Conservation (phyloP, 1,140 invertebrate genomes). For the Phortica variegata region DNA sequence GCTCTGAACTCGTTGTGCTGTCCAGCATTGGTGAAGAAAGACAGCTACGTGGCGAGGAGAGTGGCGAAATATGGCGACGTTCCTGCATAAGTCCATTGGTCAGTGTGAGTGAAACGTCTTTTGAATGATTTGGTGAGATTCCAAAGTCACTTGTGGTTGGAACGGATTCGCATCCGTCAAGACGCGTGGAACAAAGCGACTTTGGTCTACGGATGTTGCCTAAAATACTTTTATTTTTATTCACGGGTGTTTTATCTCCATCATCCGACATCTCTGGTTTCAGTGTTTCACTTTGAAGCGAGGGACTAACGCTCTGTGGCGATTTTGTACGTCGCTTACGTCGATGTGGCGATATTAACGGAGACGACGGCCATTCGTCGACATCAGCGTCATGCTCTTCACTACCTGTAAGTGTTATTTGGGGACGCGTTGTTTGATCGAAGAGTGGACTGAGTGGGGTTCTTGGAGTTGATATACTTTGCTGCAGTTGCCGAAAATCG, state of each 20-base stretch:
- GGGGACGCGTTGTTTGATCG: slow-evolving; percentile 10
- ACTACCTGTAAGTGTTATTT: slow-evolving; percentile 11
- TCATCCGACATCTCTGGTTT: slow-evolving; percentile 23
- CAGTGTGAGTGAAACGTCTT: slow-evolving; percentile 6
- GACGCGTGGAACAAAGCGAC: slow-evolving; percentile 35
- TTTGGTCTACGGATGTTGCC: slow-evolving; percentile 11
- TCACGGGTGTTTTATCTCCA: slow-evolving; percentile 38
- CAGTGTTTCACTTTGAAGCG: slow-evolving; percentile 26
- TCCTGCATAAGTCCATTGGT: background rate
- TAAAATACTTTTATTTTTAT: slow-evolving; percentile 18
- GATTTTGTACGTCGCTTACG: slow-evolving; percentile 30
- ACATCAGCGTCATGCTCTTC: slow-evolving; percentile 26
- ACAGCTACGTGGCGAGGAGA: slow-evolving; percentile 42
- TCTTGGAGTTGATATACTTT: slow-evolving; percentile 23
- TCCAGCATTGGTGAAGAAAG: slow-evolving; percentile 38
- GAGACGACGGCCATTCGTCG: slow-evolving; percentile 45
- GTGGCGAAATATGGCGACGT: slow-evolving; percentile 24
- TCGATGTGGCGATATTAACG: slow-evolving; percentile 27
- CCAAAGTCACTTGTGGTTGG: slow-evolving; percentile 36
- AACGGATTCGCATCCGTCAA: slow-evolving; percentile 34
- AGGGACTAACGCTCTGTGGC: slow-evolving; percentile 21
- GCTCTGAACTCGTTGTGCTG: slow-evolving; percentile 36
- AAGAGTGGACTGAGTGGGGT: slow-evolving; percentile 43
- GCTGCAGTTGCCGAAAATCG: slow-evolving; percentile 36
- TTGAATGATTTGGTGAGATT: slow-evolving; percentile 33